Evolutionary conservation across 1,140 invertebrate genomes (phyloP).

Genomic region (Octopus sinensis): DNA sequence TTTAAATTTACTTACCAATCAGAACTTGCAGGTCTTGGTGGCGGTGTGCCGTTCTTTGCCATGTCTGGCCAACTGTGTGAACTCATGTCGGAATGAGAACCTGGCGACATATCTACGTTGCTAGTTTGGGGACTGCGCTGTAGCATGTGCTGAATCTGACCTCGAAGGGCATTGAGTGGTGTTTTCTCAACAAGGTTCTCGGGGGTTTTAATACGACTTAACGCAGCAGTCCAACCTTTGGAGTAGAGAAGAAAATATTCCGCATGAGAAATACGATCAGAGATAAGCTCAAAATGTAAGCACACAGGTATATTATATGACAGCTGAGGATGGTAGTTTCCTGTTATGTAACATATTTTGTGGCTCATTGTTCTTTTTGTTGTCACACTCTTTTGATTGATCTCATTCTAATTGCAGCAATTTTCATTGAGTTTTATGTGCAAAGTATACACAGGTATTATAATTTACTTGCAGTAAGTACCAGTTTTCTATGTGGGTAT

Average conservation of each 20-base stretch:
- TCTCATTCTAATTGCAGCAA: too few relatives aligned
- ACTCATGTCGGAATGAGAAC: slow-evolving; percentile 5
- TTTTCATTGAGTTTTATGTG: too few relatives aligned
- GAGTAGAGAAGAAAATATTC: background rate
- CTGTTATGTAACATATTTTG: too few relatives aligned
- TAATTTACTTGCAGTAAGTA: too few relatives aligned
- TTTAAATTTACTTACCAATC: background rate
- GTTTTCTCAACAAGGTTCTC: background rate
- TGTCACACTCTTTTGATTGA: too few relatives aligned
- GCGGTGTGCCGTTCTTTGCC: background rate
- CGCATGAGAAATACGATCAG: background rate
- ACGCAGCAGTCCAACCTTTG: background rate
- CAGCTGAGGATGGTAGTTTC: too few relatives aligned
- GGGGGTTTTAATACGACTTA: background rate
- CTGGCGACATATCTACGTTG: background rate
- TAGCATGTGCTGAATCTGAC: background rate
- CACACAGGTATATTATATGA: too few relatives aligned
- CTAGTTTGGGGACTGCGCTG: background rate
- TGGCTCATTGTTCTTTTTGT: too few relatives aligned
- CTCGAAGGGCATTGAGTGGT: background rate
- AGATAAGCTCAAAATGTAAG: too few relatives aligned
- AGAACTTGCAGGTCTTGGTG: slow-evolving; percentile 11
- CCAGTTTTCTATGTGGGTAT: too few relatives aligned
- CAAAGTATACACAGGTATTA: too few relatives aligned
- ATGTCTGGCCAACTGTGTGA: slow-evolving; percentile 13